Conservation (phyloP, 2,888 invertebrate species). For the Megaustenia siamemsis region DNA sequence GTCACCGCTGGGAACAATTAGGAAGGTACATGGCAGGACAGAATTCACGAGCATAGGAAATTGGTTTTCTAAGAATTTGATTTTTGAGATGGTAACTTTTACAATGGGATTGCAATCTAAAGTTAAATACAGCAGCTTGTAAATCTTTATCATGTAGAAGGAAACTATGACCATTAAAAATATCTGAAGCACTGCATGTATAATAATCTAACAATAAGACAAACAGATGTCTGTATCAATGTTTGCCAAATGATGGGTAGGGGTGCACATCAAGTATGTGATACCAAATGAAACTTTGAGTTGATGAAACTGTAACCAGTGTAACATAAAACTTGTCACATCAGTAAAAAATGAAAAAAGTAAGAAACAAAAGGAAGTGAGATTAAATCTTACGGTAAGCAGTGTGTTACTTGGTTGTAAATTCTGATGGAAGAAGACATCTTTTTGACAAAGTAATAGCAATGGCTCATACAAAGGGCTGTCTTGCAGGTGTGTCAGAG, state of each 20-base stretch:
- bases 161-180: not conserved
- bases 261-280: not conserved
- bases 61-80: no score
- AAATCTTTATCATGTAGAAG: not conserved
- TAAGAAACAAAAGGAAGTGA: not conserved
- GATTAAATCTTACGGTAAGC: not conserved
- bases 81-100: no score
- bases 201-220: not conserved
- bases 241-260: not conserved
- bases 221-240: not conserved
- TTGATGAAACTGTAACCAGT: not conserved
- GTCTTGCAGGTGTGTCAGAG: constrained; percentile 10
- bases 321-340: not conserved
- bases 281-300: not conserved
- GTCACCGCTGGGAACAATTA: no score
- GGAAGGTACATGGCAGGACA: no score
- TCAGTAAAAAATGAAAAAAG: not conserved
- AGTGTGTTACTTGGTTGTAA: not conserved
- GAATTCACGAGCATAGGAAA: no score
- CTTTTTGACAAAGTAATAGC: not conserved
- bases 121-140: not conserved
- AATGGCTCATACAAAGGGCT: constrained; percentile 12
- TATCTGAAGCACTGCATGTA: no score
- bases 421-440: constrained; percentile 13
- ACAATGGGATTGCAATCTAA: no score